A percentile compares a stretch with the other conserved stretches of the same genome.
Conservation (phyloP, 2,888 invertebrate genomes). For the Catonia carolina region DNA sequence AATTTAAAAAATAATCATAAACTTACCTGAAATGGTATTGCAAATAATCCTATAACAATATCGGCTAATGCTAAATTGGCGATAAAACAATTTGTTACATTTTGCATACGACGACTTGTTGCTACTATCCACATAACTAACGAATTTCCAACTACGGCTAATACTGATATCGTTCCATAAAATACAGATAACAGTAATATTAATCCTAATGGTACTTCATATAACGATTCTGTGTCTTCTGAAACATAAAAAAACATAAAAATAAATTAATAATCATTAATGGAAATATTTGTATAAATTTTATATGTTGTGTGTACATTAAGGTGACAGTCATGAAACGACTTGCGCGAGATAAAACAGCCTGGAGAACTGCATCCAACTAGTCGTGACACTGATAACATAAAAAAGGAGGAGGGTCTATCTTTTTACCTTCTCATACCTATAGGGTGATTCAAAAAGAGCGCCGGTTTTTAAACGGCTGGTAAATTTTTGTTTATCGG, state of each 20-base stretch:
- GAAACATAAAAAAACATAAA: not conserved
- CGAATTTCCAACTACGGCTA: constrained; percentile 74
- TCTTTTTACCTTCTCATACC: not conserved
- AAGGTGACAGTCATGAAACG: too few relatives aligned
- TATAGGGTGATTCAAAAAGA: too few relatives aligned
- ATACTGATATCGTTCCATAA: constrained; percentile 73
- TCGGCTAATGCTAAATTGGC: constrained; percentile 80
- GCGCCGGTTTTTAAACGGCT: too few relatives aligned
- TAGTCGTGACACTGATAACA: too few relatives aligned
- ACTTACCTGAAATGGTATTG: constrained; percentile 68
- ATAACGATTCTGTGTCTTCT: constrained; percentile 42
- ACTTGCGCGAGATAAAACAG: too few relatives aligned
- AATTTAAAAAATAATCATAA: not conserved
- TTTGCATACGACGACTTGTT: constrained; percentile 70
- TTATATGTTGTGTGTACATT: not conserved
- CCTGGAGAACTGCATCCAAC: too few relatives aligned
- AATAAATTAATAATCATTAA: not conserved
- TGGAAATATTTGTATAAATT: not conserved
- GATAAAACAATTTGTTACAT: constrained; percentile 79
- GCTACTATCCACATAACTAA: constrained; percentile 81
- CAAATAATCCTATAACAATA: constrained; percentile 77
- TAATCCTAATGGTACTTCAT: constrained; percentile 66
- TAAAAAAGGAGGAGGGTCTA: not conserved
- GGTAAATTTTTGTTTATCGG: too few relatives aligned
- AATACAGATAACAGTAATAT: constrained; percentile 67